Evolutionary conservation across 64 coral and sea anemone genomes (phyloP).

Genomic region (Actinia tenebrosa): DNA sequence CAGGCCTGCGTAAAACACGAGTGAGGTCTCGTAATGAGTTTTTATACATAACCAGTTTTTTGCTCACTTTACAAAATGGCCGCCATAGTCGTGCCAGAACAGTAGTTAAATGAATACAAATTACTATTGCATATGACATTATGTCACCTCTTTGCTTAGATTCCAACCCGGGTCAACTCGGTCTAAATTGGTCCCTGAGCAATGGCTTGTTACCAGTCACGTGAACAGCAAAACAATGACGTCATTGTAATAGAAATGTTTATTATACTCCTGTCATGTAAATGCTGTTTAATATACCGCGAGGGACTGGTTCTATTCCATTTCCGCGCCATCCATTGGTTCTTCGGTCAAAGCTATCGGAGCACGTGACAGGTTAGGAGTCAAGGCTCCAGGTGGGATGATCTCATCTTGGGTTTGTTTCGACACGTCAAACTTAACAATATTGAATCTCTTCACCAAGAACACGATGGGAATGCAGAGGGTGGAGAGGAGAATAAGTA

Average conservation of each 20-base stretch:
- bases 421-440: constrained; percentile 37
- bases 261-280: background rate
- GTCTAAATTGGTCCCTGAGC: background rate
- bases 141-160: background rate
- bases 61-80: too few relatives aligned
- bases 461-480: constrained; percentile 37
- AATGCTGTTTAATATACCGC: background rate
- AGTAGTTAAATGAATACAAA: too few relatives aligned
- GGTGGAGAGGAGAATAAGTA: constrained; percentile 52
- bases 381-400: constrained; percentile 53
- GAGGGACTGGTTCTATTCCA: background rate
- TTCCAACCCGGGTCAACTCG: background rate
- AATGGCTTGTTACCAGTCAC: background rate
- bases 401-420: constrained; percentile 22
- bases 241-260: too few relatives aligned
- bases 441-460: constrained; percentile 31
- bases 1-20: too few relatives aligned
- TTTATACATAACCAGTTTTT: too few relatives aligned
- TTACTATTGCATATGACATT: too few relatives aligned
- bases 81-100: too few relatives aligned
- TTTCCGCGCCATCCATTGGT: constrained; percentile 45
- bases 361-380: constrained; percentile 67
- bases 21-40: too few relatives aligned
- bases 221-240: background rate
- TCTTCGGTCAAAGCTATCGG: constrained; percentile 61